Evolutionary conservation across 2,888 invertebrate species (phyloP), one percentile per base, ranked within the genome.

Genomic region (Agrotis puta): DNA sequence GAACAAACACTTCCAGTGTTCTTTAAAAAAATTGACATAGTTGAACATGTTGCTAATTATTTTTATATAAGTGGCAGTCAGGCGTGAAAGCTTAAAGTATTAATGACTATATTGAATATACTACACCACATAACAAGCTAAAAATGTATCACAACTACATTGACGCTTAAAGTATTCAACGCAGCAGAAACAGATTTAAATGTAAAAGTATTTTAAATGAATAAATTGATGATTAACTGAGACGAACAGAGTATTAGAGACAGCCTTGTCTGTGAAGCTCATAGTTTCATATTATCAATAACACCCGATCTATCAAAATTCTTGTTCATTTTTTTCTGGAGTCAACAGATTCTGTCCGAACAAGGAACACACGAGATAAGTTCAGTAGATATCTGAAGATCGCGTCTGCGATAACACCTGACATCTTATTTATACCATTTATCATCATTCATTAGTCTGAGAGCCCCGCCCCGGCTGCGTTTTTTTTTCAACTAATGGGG

Each of bases 361-460:
- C 5, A 9, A 59, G 80, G 65, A 80, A 77, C 66, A 70, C 24
- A 64, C 64, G 48, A 77, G 86, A 87, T 85, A 70, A 63, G 67
- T 78, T 79, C 63, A 65, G 68, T 58, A 82, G 86, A 87, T 87
- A 87, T 70, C 68, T 7, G 51, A 68, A 85, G 88, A 88, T 88
- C 74, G 85, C 86, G 81, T 82, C 66, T 64, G 72, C 75, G 86
- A 87, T 87, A 87, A 76, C 39, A 61, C 62, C 78, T 82, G 86
- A 88, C 81, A 84, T 77, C 85, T 88, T 88, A 87, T 87, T 87
- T 85, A 87, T 83, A 83, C 74, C 86, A 87, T 88, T 85, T 82
- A 87, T 88, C 87, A 87, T 88, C 80, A 86, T 87, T 88, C 85
- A 87, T 87, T 87, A 85, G 85, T 78, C 77, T 67, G 78, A 54